Percentiles rank a stretch among this genome's conserved stretches.
phyloP scores from a whole-genome alignment of 1,140 invertebrate species.

The Akabosia matsudoensis region DNA sequence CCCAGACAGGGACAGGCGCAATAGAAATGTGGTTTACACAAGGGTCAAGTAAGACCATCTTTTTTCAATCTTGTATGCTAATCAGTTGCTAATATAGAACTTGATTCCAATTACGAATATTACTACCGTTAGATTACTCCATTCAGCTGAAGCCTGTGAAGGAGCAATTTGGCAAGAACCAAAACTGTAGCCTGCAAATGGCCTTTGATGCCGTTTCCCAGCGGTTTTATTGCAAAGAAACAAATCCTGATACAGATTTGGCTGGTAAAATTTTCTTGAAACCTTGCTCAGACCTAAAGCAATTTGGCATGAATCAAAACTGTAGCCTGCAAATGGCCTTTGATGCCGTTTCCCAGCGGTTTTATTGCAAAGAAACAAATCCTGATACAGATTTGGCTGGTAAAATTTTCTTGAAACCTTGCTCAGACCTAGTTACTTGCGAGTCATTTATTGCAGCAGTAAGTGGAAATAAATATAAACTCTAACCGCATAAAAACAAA shows the following conservation, averaged over 20 bases:
- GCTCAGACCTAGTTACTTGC: slow-evolving; percentile 10
- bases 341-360: neutral
- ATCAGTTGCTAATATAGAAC: too few relatives aligned
- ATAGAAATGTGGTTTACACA: neutral
- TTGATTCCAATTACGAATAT: neutral
- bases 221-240: slow-evolving; percentile 8
- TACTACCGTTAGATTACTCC: neutral
- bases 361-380: slow-evolving; percentile 5
- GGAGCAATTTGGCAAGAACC: slow-evolving; percentile 6
- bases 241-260: too few relatives aligned
- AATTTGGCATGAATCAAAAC: slow-evolving; percentile 12
- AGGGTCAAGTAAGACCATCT: neutral
- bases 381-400: too few relatives aligned
- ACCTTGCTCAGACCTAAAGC: neutral
- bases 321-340: slow-evolving; percentile 2
- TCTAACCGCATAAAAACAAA: neutral
- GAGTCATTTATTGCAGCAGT: neutral
- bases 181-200: slow-evolving; percentile 2
- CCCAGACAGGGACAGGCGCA: neutral
- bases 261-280: too few relatives aligned
- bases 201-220: neutral
- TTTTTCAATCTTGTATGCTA: neutral
- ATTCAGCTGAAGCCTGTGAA: neutral
- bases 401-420: slow-evolving; percentile 5
- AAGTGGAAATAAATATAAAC: neutral